Percentiles rank a stretch among this genome's conserved stretches.
Conservation (phyloP, 2,113 vertebrate genomes). For the Octodon degus region DNA sequence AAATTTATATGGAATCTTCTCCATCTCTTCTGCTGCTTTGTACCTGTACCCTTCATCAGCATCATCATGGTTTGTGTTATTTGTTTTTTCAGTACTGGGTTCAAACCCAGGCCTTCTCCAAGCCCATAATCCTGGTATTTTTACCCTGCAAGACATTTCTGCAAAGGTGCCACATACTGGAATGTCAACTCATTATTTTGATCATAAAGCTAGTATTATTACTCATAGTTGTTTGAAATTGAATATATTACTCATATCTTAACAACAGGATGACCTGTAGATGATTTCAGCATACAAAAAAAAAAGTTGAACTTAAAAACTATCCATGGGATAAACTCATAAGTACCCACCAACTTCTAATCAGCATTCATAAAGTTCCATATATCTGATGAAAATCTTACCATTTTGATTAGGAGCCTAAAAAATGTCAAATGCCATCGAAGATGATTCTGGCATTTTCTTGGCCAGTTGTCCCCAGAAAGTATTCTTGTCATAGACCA, state of each 20-base stretch:
- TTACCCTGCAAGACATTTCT: conserved; percentile 1
- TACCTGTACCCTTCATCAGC: background rate
- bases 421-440: background rate
- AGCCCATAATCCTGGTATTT: background rate
- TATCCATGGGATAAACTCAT: background rate
- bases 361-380: background rate
- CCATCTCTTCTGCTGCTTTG: background rate
- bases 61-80: background rate
- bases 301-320: background rate
- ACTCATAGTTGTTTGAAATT: background rate
- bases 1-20: background rate
- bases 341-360: background rate
- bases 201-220: background rate
- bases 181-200: background rate
- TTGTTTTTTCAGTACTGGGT: background rate
- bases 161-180: background rate
- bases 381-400: background rate
- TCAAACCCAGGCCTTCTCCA: background rate
- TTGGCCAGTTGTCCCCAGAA: background rate
- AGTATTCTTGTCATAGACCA: background rate
- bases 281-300: background rate
- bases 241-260: background rate
- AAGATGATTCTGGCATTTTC: conserved; percentile 1
- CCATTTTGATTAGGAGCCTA: background rate
- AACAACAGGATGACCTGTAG: conserved; percentile 15